Conservation (phyloP, 2,113 vertebrate species). For the Clarias gariepinus region DNA sequence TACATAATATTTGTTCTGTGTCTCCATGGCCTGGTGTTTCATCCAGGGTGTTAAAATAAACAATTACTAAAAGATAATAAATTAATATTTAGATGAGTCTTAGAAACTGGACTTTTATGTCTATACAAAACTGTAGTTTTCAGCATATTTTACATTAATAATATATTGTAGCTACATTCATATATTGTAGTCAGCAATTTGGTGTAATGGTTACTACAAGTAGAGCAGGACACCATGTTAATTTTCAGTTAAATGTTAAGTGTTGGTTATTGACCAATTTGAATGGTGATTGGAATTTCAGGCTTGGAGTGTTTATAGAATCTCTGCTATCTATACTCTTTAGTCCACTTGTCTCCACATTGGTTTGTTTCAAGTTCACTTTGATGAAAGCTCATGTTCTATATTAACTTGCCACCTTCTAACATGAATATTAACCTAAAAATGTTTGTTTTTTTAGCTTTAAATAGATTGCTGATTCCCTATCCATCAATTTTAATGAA, state of each 20-base stretch:
- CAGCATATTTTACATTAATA: background rate
- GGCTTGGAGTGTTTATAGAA: constrained; percentile 38
- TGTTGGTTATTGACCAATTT: constrained; percentile 23
- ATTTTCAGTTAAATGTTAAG: background rate
- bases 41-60: background rate
- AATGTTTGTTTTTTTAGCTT: background rate
- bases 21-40: background rate
- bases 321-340: constrained; percentile 30
- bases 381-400: constrained; percentile 19
- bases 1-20: background rate
- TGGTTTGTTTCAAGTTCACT: background rate
- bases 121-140: background rate
- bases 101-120: background rate
- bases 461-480: background rate
- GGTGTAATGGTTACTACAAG: background rate
- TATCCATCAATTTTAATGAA: background rate
- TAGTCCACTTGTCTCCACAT: background rate
- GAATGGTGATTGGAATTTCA: constrained; percentile 28
- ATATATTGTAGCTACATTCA: background rate
- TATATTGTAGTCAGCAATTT: background rate
- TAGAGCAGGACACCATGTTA: background rate
- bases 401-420: background rate
- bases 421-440: background rate
- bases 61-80: background rate
- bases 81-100: background rate